Conservation (phyloP, 2,113 vertebrate species). For the Stegostoma tigrinum region DNA sequence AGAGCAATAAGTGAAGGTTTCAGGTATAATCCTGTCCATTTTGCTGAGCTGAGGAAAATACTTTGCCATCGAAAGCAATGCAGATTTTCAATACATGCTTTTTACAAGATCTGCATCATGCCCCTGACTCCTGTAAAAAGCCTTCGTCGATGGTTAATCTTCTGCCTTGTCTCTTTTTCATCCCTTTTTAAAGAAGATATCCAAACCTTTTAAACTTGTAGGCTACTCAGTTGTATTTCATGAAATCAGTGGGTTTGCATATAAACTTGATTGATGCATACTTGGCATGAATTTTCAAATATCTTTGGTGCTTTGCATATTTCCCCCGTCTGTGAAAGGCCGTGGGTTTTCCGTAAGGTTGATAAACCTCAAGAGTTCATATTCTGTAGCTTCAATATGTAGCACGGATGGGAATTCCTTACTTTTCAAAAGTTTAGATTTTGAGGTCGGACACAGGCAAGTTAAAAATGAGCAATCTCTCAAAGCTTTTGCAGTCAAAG, state of each 20-base stretch:
- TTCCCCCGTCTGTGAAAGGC: not conserved
- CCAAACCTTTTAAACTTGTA: not conserved
- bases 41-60: not conserved
- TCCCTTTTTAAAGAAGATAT: too few relatives aligned
- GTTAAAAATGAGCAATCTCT: not conserved
- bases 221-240: not conserved
- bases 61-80: not conserved
- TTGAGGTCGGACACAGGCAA: not conserved
- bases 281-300: not conserved
- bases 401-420: not conserved
- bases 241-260: not conserved
- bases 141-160: not conserved
- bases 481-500: not conserved
- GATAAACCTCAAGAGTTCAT: not conserved
- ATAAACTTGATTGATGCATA: not conserved
- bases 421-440: not conserved
- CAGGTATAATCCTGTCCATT: not conserved
- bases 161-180: not conserved
- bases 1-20: too few relatives aligned
- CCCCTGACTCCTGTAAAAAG: not conserved
- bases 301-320: not conserved
- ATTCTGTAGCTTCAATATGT: not conserved
- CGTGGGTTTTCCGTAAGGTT: not conserved
- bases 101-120: not conserved
- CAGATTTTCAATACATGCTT: not conserved